Evolutionary conservation across 2,888 invertebrate species (phyloP).

Genomic region (Orchesella flavescens): DNA sequence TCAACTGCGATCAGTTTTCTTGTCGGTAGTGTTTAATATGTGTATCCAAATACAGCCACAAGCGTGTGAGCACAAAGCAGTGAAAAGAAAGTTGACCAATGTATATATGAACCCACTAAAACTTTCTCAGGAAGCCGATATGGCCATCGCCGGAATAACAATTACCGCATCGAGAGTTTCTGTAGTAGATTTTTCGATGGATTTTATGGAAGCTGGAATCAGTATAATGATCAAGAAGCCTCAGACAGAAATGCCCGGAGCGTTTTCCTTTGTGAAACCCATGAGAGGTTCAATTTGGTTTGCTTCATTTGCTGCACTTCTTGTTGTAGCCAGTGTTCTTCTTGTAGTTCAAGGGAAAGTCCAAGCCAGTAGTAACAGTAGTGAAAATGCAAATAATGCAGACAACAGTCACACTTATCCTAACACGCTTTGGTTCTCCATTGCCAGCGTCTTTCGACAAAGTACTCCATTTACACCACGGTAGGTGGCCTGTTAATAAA

Average conservation of each 20-base stretch:
- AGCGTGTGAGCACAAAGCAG: too few relatives aligned
- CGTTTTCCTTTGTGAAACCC: slow-evolving; percentile 81
- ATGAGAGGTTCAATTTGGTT: slow-evolving; percentile 71
- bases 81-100: too few relatives aligned
- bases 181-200: slow-evolving; percentile 97
- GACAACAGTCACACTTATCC: slow-evolving; percentile 64
- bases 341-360: slow-evolving; percentile 70
- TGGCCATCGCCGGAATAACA: slow-evolving; percentile 91
- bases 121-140: slow-evolving; percentile 83
- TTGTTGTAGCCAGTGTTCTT: slow-evolving; percentile 70
- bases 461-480: slow-evolving; percentile 71
- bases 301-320: slow-evolving; percentile 68
- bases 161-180: slow-evolving; percentile 93
- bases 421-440: slow-evolving; percentile 72
- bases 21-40: neutral
- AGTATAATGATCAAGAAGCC: slow-evolving; percentile 87
- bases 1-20: neutral
- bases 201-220: slow-evolving; percentile 94
- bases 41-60: neutral
- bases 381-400: slow-evolving; percentile 36
- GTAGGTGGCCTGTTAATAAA: slow-evolving; percentile 62
- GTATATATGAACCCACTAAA: neutral
- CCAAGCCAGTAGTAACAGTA: slow-evolving; percentile 44
- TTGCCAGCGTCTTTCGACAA: slow-evolving; percentile 72
- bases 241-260: slow-evolving; percentile 81